Base-by-base conservation (phyloP, 2,888 invertebrate species). In the Zootermopsis nevadensis region DNA sequence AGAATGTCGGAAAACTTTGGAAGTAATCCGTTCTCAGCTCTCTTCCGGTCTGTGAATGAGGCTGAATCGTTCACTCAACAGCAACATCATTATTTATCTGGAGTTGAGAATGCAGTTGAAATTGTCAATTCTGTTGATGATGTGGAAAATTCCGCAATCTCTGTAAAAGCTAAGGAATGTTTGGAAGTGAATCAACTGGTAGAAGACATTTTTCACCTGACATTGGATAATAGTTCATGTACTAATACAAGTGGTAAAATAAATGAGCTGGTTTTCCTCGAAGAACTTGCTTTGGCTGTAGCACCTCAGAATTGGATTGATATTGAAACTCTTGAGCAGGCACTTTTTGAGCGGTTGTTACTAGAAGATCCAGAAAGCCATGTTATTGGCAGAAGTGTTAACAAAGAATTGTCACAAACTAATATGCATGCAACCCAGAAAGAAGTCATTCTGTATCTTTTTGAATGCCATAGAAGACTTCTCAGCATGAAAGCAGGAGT, bases 311-410 rank as follows among this genome's bases (percentile, higher is more conserved):
- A 89, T 77, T 88, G 91, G 79, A 90, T 94, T 86, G 93, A 95
- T 85, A 89, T 94, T 84, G 93, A 95, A 86, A 91, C 93, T 1
- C 88, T 96, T 76, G 95, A 95, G 85, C 94, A 95, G 87, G 95
- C 94, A 0, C 89, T 97, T 24, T 97, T 96, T 89, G 96, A 97
- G 88, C 92, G 97, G 85, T 89, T 96, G 30, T 91, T 96, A 87
- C 87, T 89, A 27, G 86, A 87, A 38, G 87, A 88, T 79, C 87
- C 87, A 31, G 66, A 81, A 30, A 82, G 83, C 15, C 69, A 84
- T 82, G 48, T 84, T 19, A 83, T 85, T 8, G 80, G 76, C 42
- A 80, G 35, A 15, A 76, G 66, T 69, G 42, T 19, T 24, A 35
- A 30, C 12, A 88, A 84, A 88, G 88, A 77, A 89, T 87, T 60